These are phyloP conservation scores for Tiliacea aurago DNA, from an alignment of 2,888 invertebrate genomes.

Conservation along the genomic window DNA sequence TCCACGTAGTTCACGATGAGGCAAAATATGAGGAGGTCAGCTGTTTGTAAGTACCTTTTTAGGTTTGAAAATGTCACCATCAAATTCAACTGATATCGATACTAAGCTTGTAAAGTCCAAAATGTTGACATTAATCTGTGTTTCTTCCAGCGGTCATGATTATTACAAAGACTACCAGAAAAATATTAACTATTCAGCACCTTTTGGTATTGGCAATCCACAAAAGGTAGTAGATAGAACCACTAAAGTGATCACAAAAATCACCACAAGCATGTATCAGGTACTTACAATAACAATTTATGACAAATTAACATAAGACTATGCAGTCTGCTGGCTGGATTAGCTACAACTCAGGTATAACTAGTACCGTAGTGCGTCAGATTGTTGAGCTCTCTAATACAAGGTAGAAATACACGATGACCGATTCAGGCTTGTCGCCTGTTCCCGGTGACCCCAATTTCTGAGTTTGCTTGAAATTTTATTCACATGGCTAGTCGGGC, in stretches of 20 bases:
- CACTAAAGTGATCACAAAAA: accelerated
- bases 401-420: no score
- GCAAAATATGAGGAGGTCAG: accelerated
- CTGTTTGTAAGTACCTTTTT: neutral
- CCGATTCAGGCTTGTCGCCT: neutral
- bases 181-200: neutral
- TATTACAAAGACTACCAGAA: neutral
- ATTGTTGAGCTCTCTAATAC: neutral
- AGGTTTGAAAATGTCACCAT: neutral
- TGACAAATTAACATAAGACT: neutral
- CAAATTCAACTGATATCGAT: no score
- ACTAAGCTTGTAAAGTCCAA: no score
- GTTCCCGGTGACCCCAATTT: neutral
- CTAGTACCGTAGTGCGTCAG: neutral
- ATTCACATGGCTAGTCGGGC: neutral
- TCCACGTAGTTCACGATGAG: neutral
- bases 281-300: neutral
- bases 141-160: slow-evolving; percentile 7
- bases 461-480: neutral
- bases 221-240: neutral
- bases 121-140: neutral
- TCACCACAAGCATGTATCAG: accelerated
- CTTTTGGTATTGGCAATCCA: neutral
- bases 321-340: neutral
- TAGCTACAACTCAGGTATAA: neutral